These are phyloP conservation scores for Drosophila nigromelanica DNA, from an alignment of 1,140 invertebrate genomes.

Conservation along the genomic window DNA sequence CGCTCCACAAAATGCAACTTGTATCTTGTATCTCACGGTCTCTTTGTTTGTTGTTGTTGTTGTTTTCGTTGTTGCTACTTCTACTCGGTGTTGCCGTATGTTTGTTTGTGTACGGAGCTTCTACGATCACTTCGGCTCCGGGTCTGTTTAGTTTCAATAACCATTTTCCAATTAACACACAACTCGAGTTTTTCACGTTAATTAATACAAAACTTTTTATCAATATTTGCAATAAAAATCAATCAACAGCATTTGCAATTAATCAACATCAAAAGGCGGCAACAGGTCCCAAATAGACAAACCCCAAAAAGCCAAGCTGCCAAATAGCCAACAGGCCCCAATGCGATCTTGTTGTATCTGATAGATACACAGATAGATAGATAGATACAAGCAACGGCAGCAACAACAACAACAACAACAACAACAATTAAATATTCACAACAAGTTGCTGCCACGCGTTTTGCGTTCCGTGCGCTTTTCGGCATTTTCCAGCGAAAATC, in stretches of 20 bases:
- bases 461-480: slow-evolving; percentile 37
- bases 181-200: slow-evolving; percentile 81
- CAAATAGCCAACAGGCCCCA: slow-evolving; percentile 19
- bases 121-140: slow-evolving; percentile 65
- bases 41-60: slow-evolving; percentile 74
- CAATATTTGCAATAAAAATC: slow-evolving; percentile 83
- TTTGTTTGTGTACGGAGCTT: slow-evolving; percentile 59
- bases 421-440: slow-evolving; percentile 46
- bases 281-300: slow-evolving; percentile 38
- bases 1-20: slow-evolving; percentile 76
- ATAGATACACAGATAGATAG: slow-evolving; percentile 32
- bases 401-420: slow-evolving; percentile 17
- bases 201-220: slow-evolving; percentile 83
- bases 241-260: slow-evolving; percentile 80
- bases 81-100: slow-evolving; percentile 27
- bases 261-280: slow-evolving; percentile 78
- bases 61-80: slow-evolving; percentile 41
- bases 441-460: slow-evolving; percentile 72
- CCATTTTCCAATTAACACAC: slow-evolving; percentile 80
- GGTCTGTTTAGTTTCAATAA: slow-evolving; percentile 80
- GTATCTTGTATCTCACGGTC: slow-evolving; percentile 76
- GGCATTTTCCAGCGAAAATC: slow-evolving; percentile 64
- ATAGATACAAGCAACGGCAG: slow-evolving; percentile 21
- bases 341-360: slow-evolving; percentile 26
- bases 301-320: slow-evolving; percentile 14